These are phyloP conservation scores for Campoplex nolae DNA, from an alignment of 2,888 invertebrate species.

Conservation along the genomic window DNA sequence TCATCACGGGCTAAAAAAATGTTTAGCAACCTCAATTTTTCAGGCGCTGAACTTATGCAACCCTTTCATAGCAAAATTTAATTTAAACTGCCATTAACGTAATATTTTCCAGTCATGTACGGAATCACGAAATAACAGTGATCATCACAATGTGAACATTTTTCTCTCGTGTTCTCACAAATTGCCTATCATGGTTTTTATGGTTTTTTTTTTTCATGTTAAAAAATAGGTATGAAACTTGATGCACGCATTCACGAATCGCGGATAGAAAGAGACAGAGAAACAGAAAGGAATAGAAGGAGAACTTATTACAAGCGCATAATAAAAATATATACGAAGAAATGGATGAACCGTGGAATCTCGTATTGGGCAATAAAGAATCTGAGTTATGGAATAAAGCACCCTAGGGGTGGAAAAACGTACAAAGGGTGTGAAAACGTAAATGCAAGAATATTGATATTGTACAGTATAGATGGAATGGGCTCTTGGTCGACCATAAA, in stretches of 20 bases:
- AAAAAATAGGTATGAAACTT: background rate
- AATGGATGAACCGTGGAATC: constrained; percentile 17
- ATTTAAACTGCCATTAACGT: too few relatives aligned
- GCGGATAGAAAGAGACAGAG: background rate
- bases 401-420: background rate
- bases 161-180: background rate
- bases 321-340: constrained; percentile 3
- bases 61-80: too few relatives aligned
- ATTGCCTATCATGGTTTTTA: background rate
- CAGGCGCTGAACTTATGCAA: too few relatives aligned
- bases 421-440: background rate
- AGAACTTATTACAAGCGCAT: background rate
- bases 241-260: background rate
- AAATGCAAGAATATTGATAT: constrained; percentile 62
- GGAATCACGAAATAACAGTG: background rate
- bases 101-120: too few relatives aligned
- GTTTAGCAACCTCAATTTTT: too few relatives aligned
- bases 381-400: constrained; percentile 3
- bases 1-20: too few relatives aligned
- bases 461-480: constrained; percentile 37
- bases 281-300: background rate
- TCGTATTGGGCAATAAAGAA: constrained; percentile 5
- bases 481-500: constrained; percentile 36
- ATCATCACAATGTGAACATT: background rate
- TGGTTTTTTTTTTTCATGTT: background rate